phyloP scores from a whole-genome alignment of 1,140 invertebrate species.

The Agraylea sexmaculata region DNA sequence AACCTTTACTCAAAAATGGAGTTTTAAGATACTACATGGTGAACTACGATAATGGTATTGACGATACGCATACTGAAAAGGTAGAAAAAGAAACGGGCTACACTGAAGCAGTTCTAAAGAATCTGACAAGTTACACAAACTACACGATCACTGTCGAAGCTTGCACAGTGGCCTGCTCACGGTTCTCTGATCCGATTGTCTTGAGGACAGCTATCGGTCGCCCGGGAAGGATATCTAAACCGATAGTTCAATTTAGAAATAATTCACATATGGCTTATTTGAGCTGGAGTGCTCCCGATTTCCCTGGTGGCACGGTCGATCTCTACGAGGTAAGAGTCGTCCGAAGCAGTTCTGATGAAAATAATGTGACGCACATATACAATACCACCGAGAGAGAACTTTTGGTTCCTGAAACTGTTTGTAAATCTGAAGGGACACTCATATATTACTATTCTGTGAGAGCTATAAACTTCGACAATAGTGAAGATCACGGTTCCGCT shows the following conservation, averaged over 20 bases:
- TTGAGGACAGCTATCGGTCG: constrained; percentile 47
- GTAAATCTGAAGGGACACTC: constrained; percentile 26
- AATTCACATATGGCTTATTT: constrained; percentile 39
- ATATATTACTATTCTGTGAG: constrained; percentile 28
- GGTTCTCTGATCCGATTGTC: constrained; percentile 31
- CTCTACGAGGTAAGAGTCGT: constrained; percentile 43
- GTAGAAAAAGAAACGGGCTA: constrained; percentile 24
- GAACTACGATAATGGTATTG: constrained; percentile 27
- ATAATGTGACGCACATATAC: constrained; percentile 23
- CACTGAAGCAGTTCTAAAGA: constrained; percentile 24
- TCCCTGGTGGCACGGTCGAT: constrained; percentile 49
- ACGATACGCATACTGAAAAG: constrained; percentile 17
- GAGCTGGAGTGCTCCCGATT: constrained; percentile 32
- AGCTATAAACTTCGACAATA: constrained; percentile 34
- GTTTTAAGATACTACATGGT: constrained; percentile 60
- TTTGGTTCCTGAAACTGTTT: constrained; percentile 24
- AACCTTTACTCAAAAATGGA: constrained; percentile 60
- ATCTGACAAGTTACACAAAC: constrained; percentile 41
- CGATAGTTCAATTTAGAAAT: constrained; percentile 32
- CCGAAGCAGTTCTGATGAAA: constrained; percentile 26
- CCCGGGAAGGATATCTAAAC: constrained; percentile 41
- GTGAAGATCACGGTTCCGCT: constrained; percentile 27
- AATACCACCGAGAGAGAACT: constrained; percentile 30
- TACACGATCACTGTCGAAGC: constrained; percentile 57
- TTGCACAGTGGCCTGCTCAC: constrained; percentile 57